Evolutionary conservation across 2,797 vertebrate species (phyloP), one percentile per base, ranked within the genome.

Genomic region (Pyrocephalus nanus): DNA sequence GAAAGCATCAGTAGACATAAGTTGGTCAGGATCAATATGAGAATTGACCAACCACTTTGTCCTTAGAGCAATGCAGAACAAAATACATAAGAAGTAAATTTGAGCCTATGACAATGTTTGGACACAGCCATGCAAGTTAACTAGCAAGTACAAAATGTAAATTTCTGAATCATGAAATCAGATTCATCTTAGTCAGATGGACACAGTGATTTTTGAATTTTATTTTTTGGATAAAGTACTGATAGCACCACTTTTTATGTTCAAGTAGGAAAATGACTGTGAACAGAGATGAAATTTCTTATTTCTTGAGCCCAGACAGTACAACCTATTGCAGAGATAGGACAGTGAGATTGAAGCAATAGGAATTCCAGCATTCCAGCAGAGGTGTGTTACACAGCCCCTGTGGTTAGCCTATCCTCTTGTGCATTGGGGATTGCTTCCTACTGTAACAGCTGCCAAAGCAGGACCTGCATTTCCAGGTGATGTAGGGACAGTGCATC

Each of bases 401-500:
- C 40, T 30, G 20, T 15, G 79, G 18, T 65, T 38, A 51, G 25
- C 22, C 9, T 5, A 4, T 32, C 10, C 21, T 32, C 38, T 20
- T 30, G 26, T 25, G 17, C 34, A 1, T 1, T n/a, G 57, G 19
- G 42, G 11, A 26, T 64, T 54, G 2, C 21, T 64, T 61, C 54
- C 66, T 64, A 6, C 18, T 23, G n/a, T 15, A 92, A 17, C 14
- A 32, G 42, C 61, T 57, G 47, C 57, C n/a, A 50, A 48, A 72
- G 11, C 0, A 0, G 6, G 7, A 5, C 4, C 38, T 72, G 16
- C 4, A 6, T 30, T 81, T 84, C 53, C 22, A 45, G 15, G 26
- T 27, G 27, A 5, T 32, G 13, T 20, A 58, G 32, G 21, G 50
- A 65, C 27, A 93, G 21, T 2, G 3, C 34, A 11, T 23, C 30